Conservation (phyloP, 2,797 vertebrate genomes). For the Tangara arthus region DNA sequence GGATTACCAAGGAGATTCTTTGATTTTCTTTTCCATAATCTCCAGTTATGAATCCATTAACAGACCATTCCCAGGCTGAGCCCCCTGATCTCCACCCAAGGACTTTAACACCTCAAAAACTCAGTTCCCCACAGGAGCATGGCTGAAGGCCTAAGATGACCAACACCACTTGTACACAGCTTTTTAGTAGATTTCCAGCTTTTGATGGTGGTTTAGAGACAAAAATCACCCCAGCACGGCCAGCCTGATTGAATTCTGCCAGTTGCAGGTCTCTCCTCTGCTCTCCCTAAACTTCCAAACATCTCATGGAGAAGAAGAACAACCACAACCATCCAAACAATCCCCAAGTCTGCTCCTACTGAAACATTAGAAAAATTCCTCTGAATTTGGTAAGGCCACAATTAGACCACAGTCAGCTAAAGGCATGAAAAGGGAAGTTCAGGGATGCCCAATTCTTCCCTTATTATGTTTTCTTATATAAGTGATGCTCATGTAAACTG, state of each 20-base stretch:
- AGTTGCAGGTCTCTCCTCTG: background rate
- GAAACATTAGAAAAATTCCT: background rate
- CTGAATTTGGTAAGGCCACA: background rate
- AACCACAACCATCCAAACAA: background rate
- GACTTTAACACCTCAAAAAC: background rate
- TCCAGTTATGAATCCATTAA: fast-evolving
- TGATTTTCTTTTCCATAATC: background rate
- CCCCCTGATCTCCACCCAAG: background rate
- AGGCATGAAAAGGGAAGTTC: background rate
- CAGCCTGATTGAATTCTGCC: background rate
- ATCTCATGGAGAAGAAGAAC: background rate
- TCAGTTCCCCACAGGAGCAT: background rate
- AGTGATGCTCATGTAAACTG: background rate
- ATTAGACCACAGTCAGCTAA: background rate
- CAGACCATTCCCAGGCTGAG: background rate
- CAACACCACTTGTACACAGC: background rate
- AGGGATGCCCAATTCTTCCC: background rate
- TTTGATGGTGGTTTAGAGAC: background rate
- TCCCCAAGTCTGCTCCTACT: background rate
- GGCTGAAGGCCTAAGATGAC: background rate
- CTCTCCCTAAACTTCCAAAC: background rate
- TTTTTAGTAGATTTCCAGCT: background rate
- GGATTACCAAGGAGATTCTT: background rate
- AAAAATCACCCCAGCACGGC: background rate
- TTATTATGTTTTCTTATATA: background rate